A percentile compares a stretch with the other conserved stretches of the same genome.
Evolutionary conservation across 2,888 invertebrate genomes (phyloP).

Genomic region (Lasius platythorax): DNA sequence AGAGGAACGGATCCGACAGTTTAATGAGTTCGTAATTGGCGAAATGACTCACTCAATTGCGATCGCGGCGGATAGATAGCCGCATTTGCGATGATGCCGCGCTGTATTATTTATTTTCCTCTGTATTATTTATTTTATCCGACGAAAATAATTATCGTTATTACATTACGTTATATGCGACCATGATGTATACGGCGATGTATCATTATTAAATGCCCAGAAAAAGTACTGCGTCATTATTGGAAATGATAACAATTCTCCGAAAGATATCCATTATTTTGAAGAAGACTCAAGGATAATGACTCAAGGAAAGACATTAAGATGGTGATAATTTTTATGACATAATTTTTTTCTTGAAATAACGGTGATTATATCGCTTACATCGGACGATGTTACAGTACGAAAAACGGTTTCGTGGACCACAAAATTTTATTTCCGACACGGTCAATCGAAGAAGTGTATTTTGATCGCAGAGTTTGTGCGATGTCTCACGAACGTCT

Average conservation of each 20-base stretch:
- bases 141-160: slow-evolving; percentile 1
- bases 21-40: slow-evolving; percentile 42
- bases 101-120: neutral
- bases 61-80: slow-evolving; percentile 20
- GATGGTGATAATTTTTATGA: too few species aligned
- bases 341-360: too few species aligned
- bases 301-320: neutral
- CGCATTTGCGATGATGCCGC: neutral
- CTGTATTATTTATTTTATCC: slow-evolving; percentile 4
- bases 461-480: slow-evolving; percentile 64
- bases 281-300: neutral
- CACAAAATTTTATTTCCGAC: slow-evolving; percentile 62
- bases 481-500: slow-evolving; percentile 22
- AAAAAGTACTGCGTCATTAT: neutral
- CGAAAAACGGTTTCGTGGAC: slow-evolving; percentile 22
- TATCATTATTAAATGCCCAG: neutral
- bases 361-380: neutral
- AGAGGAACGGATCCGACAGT: slow-evolving; percentile 32
- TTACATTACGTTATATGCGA: neutral
- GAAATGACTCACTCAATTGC: slow-evolving; percentile 42
- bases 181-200: neutral
- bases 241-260: neutral
- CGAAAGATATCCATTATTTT: neutral
- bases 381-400: neutral
- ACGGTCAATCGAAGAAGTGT: slow-evolving; percentile 64